Conservation (phyloP, 1,140 invertebrate genomes). For the Apolygus lucorum region DNA sequence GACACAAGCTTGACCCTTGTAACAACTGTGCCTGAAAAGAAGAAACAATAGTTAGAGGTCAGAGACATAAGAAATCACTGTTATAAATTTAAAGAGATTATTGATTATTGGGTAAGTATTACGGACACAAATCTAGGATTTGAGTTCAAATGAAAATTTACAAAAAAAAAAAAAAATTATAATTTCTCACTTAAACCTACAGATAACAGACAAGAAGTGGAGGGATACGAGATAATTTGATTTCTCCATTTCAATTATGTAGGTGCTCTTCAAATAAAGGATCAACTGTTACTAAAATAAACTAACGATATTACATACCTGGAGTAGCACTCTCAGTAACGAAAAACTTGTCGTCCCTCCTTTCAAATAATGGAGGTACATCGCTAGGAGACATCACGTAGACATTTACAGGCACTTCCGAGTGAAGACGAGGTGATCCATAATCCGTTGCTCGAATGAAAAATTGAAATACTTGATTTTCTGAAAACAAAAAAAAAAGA, state of each 20-base stretch:
- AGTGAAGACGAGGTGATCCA: constrained; percentile 56
- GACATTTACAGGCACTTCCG: constrained; percentile 63
- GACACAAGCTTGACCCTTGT: constrained; percentile 52
- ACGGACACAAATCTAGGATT: too few relatives aligned
- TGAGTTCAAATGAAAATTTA: too few relatives aligned
- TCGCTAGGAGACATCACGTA: constrained; percentile 62
- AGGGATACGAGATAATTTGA: too few relatives aligned
- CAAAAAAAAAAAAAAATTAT: too few relatives aligned
- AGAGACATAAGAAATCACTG: too few relatives aligned
- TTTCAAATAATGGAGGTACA: constrained; percentile 59
- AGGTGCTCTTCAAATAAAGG: background rate
- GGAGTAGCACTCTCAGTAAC: constrained; percentile 65
- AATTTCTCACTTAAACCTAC: too few relatives aligned
- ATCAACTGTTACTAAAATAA: background rate
- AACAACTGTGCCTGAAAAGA: constrained; percentile 47
- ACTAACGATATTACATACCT: constrained; percentile 39
- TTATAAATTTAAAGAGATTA: too few relatives aligned
- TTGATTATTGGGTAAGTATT: too few relatives aligned
- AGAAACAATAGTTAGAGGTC: background rate
- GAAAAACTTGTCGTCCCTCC: constrained; percentile 64
- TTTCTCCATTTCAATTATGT: too few relatives aligned
- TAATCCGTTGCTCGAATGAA: constrained; percentile 78
- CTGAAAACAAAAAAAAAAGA: constrained; percentile 54
- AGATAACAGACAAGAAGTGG: too few relatives aligned
- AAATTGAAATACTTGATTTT: constrained; percentile 73